Percentiles rank a stretch among this genome's conserved stretches.
phyloP scores from a whole-genome alignment of 1,140 invertebrate genomes.

The Halyomorpha halys region DNA sequence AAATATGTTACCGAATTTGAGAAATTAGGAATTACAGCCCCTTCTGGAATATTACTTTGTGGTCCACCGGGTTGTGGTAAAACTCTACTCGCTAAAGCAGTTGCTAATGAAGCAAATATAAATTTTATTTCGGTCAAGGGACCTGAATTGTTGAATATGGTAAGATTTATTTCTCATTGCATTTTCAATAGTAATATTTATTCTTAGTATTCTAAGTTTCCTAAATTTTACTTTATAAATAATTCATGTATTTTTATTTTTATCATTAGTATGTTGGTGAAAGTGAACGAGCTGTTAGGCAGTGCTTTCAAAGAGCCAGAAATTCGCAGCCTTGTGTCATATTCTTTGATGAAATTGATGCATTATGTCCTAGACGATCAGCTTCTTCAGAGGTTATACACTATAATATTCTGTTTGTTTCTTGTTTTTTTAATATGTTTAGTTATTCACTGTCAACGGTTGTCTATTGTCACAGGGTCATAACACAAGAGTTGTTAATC shows the following conservation, averaged over 20 bases:
- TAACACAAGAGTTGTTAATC: slow-evolving; percentile 80
- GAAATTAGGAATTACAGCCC: slow-evolving; percentile 60
- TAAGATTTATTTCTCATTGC: slow-evolving; percentile 33
- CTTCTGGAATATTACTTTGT: slow-evolving; percentile 82
- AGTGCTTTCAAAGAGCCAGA: slow-evolving; percentile 85
- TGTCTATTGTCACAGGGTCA: slow-evolving; percentile 38
- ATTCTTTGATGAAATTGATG: slow-evolving; percentile 99
- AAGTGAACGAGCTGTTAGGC: slow-evolving; percentile 90
- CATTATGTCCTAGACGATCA: slow-evolving; percentile 82
- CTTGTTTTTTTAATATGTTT: too few relatives aligned
- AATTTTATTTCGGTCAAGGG: slow-evolving; percentile 97
- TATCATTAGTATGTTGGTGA: slow-evolving; percentile 89
- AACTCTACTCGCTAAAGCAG: slow-evolving; percentile 83
- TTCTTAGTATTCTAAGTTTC: too few relatives aligned
- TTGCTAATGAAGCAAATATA: slow-evolving; percentile 91
- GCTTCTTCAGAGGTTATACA: slow-evolving; percentile 51
- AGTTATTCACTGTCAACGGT: neutral
- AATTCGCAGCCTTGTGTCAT: slow-evolving; percentile 97
- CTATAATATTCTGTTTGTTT: neutral
- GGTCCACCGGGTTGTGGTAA: slow-evolving; percentile 93
- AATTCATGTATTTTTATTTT: slow-evolving; percentile 13
- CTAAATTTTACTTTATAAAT: too few relatives aligned
- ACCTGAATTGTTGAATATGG: slow-evolving; percentile 92
- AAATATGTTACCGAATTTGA: slow-evolving; percentile 70
- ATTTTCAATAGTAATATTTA: slow-evolving; percentile 16